These are phyloP conservation scores for Holotrichia oblita DNA, from an alignment of 1,140 invertebrate species.

Conservation along the genomic window DNA sequence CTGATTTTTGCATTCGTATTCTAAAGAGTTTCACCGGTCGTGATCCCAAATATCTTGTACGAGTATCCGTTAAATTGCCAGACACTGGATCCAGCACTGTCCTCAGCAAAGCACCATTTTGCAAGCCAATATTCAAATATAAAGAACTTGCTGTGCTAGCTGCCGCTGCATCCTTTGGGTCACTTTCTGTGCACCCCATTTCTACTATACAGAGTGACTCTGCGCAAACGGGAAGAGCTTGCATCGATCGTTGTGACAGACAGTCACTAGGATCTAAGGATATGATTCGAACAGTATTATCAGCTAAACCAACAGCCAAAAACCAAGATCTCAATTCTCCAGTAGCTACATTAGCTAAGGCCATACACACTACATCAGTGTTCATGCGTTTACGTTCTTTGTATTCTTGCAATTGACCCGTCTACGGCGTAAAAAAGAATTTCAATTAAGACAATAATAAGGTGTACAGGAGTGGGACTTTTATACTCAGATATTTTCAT, in stretches of 20 bases:
- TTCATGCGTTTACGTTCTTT: slow-evolving; percentile 97
- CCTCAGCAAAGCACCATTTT: slow-evolving; percentile 95
- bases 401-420: slow-evolving; percentile 97
- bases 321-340: slow-evolving; percentile 97
- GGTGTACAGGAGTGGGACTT: neutral
- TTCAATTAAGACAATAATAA: neutral
- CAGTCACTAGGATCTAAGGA: slow-evolving; percentile 96
- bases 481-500: no score
- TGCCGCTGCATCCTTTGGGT: slow-evolving; percentile 65
- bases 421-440: slow-evolving; percentile 66
- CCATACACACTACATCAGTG: slow-evolving; percentile 98
- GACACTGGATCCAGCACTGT: slow-evolving; percentile 97
- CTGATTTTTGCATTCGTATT: slow-evolving; percentile 93
- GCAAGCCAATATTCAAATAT: slow-evolving; percentile 97
- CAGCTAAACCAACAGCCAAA: slow-evolving; percentile 94
- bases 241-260: slow-evolving; percentile 92
- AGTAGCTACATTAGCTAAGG: slow-evolving; percentile 90
- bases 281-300: slow-evolving; percentile 97
- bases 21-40: slow-evolving; percentile 96
- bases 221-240: slow-evolving; percentile 94
- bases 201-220: slow-evolving; percentile 98
- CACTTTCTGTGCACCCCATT: slow-evolving; percentile 72
- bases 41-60: slow-evolving; percentile 84
- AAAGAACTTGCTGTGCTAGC: slow-evolving; percentile 74
- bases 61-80: slow-evolving; percentile 95